Conservation (phyloP, 2,113 vertebrate genomes). For the Dipodomys spectabilis region DNA sequence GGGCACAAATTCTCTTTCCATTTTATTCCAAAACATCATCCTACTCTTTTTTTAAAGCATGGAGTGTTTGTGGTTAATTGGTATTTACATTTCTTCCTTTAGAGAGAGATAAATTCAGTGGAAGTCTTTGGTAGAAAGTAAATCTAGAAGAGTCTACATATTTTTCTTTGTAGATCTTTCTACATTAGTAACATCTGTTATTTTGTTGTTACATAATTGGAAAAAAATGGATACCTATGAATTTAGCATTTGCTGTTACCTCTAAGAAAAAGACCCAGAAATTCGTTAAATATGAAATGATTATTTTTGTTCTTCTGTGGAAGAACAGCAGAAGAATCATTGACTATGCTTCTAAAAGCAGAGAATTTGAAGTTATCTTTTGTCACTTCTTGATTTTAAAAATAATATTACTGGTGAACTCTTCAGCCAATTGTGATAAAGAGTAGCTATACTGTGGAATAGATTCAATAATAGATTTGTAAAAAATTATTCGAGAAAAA, state of each 20-base stretch:
- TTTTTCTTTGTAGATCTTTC: neutral
- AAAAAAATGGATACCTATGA: neutral
- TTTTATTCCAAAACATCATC: neutral
- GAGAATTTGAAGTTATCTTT: too few species aligned
- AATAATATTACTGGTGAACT: constrained; percentile 40
- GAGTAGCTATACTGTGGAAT: neutral
- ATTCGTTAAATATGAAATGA: constrained; percentile 43
- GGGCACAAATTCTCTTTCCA: neutral
- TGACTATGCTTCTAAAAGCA: neutral
- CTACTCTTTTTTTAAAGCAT: constrained; percentile 4
- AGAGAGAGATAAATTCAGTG: neutral
- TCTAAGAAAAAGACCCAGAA: neutral
- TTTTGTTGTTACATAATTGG: constrained; percentile 22
- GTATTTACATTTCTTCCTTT: neutral
- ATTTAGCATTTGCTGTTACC: neutral
- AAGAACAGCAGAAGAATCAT: neutral
- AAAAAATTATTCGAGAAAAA: constrained; percentile 26
- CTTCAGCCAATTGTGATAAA: neutral
- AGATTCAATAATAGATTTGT: neutral
- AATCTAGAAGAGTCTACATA: neutral
- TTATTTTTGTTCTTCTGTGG: neutral
- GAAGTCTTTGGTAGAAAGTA: constrained; percentile 4
- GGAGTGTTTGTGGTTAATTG: neutral
- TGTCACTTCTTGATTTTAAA: constrained; percentile 30
- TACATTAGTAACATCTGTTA: neutral